A percentile compares a stretch with the other conserved stretches of the same genome.
Evolutionary conservation across 2,113 vertebrate genomes (phyloP).

Genomic region (Pseudolaguvia tuberculata): DNA sequence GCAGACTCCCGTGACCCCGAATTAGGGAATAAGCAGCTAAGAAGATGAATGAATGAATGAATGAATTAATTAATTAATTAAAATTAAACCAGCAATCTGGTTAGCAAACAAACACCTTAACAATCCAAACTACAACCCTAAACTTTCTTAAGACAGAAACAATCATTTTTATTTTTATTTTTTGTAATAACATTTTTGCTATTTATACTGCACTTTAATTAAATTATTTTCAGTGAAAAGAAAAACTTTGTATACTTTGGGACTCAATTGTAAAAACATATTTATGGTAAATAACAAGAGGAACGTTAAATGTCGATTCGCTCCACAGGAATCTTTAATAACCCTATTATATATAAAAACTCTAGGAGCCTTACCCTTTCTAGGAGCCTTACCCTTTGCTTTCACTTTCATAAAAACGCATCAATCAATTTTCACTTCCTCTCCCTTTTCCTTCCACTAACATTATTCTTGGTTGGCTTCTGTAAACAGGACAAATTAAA

Average conservation of each 20-base stretch:
- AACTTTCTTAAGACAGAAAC: background rate
- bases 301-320: background rate
- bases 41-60: too few species aligned
- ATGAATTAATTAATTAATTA: too few species aligned
- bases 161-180: too few species aligned
- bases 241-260: background rate
- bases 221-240: background rate
- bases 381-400: background rate
- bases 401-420: background rate
- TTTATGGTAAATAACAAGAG: background rate
- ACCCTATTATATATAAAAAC: background rate
- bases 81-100: too few species aligned
- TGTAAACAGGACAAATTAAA: constrained; percentile 40
- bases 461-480: constrained; percentile 38
- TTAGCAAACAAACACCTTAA: too few species aligned
- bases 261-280: constrained; percentile 7
- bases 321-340: background rate
- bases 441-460: background rate
- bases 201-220: background rate
- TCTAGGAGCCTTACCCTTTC: too few species aligned
- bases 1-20: too few species aligned
- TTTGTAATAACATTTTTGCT: too few species aligned
- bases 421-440: constrained; percentile 15
- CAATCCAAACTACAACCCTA: too few species aligned
- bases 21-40: too few species aligned